Base-by-base conservation (phyloP, 2,113 vertebrate genomes). In the Poecilia latipinna region DNA sequence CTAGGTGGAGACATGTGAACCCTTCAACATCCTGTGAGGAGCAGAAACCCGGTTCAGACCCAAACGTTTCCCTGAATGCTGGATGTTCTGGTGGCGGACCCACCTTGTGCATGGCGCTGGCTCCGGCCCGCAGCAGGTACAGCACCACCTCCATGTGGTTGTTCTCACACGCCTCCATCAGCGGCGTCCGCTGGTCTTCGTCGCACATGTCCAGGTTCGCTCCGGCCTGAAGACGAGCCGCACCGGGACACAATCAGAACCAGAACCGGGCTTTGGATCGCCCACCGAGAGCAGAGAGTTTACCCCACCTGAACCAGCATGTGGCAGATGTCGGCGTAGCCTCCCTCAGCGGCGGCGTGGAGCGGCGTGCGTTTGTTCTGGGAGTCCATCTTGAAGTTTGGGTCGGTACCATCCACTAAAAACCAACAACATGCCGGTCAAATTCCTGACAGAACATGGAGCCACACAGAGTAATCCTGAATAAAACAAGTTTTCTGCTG, bases 111-210 rank as follows among this genome's bases (percentile, higher is more conserved):
- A 94, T 96, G 73, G 95, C 94, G 0, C 96, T 95, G 33, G 98
- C 98, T 85, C 98, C 98, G 1, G 98, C 98, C 92, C 96, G 95
- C 83, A 99, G 95, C 85, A 99, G 95, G 91, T 99, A 99, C 84
- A 95, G 92, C 74, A 97, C 97, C 17, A 96, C 95, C 5, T 98
- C 97, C 91, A 99, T 90, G 80, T 99, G 96, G 94, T 98, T 97
- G 93, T 98, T 98, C 91, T 99, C 98, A 35, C 97, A 96, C 24
- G 98, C 97, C 68, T 99, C 97, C 98, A 99, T 99, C 91, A 99
- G 89, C 0, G 98, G 97, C 2, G 98, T 99, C 75, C 97, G 92
- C 94, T 99, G 98, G 89, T 99, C 98, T 74, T 98, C 97, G 0
- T 98, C 97, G 86, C 97, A 99, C 82, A 95, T 97, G 88, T 99